phyloP scores from a whole-genome alignment of 53 echinoderm and acorn worm genomes.

The Paracentrotus lividus region DNA sequence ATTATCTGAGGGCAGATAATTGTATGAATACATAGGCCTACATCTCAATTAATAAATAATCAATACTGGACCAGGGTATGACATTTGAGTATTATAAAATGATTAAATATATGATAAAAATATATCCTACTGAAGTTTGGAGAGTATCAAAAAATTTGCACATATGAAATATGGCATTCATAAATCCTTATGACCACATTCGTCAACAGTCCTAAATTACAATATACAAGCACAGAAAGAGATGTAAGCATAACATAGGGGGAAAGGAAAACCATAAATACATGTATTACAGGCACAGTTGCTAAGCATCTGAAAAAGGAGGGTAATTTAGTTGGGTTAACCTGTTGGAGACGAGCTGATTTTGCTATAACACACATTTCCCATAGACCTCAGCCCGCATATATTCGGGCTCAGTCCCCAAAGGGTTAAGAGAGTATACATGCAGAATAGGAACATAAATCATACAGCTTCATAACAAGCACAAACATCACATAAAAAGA shows the following conservation, averaged over 20 bases:
- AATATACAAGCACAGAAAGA: neutral
- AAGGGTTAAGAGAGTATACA: neutral
- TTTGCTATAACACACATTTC: no score
- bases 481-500: neutral
- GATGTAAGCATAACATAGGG: neutral
- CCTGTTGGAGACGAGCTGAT: no score
- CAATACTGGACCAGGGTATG: neutral
- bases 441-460: constrained; percentile 25
- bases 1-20: neutral
- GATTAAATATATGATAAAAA: neutral
- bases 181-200: neutral
- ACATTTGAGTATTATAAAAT: neutral
- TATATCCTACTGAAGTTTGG: neutral
- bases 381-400: no score
- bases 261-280: neutral
- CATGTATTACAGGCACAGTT: neutral
- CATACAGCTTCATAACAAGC: constrained; percentile 3
- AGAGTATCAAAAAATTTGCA: neutral
- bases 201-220: neutral
- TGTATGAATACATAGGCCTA: neutral
- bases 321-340: neutral
- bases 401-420: no score
- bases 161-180: neutral
- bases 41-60: neutral
- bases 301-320: neutral